Evolutionary conservation across 2,888 invertebrate genomes (phyloP).

Genomic region (Deilephila porcellus): DNA sequence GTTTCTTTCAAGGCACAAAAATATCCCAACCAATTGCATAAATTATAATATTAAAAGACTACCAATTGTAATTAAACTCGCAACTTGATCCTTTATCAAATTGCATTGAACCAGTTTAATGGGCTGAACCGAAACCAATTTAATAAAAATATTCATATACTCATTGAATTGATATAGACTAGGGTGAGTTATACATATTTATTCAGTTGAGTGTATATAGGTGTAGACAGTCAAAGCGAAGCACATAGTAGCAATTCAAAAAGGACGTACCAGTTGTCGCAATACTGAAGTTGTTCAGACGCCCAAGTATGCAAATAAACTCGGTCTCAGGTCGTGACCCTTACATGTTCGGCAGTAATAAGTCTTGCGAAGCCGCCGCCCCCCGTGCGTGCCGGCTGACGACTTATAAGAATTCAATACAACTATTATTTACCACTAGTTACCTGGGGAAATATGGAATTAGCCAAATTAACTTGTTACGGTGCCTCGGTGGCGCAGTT

Average conservation of each 20-base stretch:
- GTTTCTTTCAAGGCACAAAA: neutral
- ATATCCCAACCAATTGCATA: neutral
- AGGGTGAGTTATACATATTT: too few relatives aligned
- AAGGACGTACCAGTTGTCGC: neutral
- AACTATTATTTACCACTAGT: conserved; percentile 46
- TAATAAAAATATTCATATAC: neutral
- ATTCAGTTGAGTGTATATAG: neutral
- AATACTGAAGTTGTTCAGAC: neutral
- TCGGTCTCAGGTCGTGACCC: conserved; percentile 62
- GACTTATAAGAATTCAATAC: conserved; percentile 71
- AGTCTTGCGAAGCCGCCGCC: conserved; percentile 62
- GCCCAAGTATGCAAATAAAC: conserved; percentile 67
- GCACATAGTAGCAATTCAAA: neutral
- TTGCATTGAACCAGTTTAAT: neutral
- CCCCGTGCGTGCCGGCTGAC: conserved; percentile 70
- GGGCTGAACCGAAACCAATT: neutral
- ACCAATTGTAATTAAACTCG: conserved; percentile 1
- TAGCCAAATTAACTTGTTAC: conserved; percentile 45
- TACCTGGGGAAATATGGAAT: conserved; percentile 47
- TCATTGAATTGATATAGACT: too few relatives aligned
- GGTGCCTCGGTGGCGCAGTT: too few relatives aligned
- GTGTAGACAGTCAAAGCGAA: neutral
- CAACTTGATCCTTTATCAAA: conserved; percentile 16
- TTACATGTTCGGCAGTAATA: conserved; percentile 73
- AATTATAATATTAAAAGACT: neutral